phyloP scores from a whole-genome alignment of 2,888 invertebrate species.

The Chouioia cunea region DNA sequence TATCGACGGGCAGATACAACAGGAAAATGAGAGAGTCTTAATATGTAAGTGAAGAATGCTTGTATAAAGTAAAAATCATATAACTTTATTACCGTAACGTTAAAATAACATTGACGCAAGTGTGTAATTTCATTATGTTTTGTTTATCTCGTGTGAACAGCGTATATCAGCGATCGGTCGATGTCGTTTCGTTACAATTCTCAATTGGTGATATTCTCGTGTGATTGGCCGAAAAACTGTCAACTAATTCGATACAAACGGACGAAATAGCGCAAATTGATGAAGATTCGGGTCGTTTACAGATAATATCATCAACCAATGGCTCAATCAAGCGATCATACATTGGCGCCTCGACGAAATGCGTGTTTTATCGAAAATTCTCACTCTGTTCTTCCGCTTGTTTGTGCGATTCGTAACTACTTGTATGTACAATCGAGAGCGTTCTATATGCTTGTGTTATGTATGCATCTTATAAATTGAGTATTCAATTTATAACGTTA shows the following conservation, averaged over 20 bases:
- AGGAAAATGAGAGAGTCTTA: too few relatives aligned
- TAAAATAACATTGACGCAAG: too few relatives aligned
- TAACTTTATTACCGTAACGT: too few relatives aligned
- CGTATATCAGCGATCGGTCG: conserved; percentile 12
- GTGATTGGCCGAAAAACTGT: too few relatives aligned
- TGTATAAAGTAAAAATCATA: too few relatives aligned
- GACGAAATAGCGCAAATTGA: conserved; percentile 36
- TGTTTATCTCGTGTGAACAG: too few relatives aligned
- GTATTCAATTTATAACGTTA: conserved; percentile 31
- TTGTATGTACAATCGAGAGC: conserved; percentile 42
- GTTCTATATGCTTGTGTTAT: conserved; percentile 14
- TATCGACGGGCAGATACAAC: too few relatives aligned
- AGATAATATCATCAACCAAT: conserved; percentile 36
- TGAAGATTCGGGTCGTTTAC: too few relatives aligned
- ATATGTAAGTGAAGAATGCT: too few relatives aligned
- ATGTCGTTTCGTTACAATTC: too few relatives aligned
- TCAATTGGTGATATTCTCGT: too few relatives aligned
- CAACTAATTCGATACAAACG: conserved; percentile 9
- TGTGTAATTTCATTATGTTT: neutral
- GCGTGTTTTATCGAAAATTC: conserved; percentile 33
- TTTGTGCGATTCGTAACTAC: conserved; percentile 43
- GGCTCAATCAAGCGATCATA: conserved; percentile 45
- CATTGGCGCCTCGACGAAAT: conserved; percentile 16
- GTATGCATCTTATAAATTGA: conserved; percentile 16
- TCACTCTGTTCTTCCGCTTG: conserved; percentile 10